Conservation (phyloP, 2,888 invertebrate genomes). For the Altica lythri region DNA sequence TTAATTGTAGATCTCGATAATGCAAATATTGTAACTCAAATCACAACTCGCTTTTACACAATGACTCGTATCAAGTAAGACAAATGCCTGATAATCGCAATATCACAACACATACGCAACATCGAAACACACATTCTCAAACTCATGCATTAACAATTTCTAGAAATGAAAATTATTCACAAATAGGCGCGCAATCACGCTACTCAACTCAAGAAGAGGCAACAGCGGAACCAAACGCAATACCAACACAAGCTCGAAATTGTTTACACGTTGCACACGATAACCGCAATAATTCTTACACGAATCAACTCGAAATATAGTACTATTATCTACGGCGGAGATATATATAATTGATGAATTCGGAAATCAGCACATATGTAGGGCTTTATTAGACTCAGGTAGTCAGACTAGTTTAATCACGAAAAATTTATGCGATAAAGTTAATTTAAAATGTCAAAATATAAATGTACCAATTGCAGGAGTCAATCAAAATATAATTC, state of each 20-base stretch:
- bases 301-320: not conserved
- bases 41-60: constrained; percentile 20
- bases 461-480: not conserved
- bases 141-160: not conserved
- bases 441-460: not conserved
- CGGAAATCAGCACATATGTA: not conserved
- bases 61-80: not conserved
- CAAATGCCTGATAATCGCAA: not conserved
- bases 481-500: constrained; percentile 6
- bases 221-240: not conserved
- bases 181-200: not conserved
- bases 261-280: not conserved
- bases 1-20: constrained; percentile 1
- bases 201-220: not conserved
- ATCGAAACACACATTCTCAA: not conserved
- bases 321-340: constrained; percentile 1
- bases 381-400: constrained; percentile 10
- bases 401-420: constrained; percentile 10
- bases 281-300: not conserved
- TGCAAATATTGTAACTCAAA: constrained; percentile 16
- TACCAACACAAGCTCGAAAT: not conserved
- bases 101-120: not conserved
- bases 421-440: not conserved
- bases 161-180: not conserved
- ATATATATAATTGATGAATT: not conserved